These are phyloP conservation scores for Sebastes jordani DNA, from an alignment of 2,797 vertebrate genomes.

Conservation along the genomic window DNA sequence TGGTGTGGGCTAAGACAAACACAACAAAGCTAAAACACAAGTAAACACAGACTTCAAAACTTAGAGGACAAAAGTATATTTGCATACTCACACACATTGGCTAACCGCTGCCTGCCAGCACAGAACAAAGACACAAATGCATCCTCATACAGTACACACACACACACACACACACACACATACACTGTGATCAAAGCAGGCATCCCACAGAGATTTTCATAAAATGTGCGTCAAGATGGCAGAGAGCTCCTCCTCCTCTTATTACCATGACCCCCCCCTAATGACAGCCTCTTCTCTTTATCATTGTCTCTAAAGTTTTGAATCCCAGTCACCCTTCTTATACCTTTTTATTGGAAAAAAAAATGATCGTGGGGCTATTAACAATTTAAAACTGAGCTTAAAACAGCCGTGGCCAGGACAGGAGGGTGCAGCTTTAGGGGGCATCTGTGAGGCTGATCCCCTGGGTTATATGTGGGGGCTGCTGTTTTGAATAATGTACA, in stretches of 20 bases:
- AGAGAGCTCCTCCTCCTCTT: constrained; percentile 38
- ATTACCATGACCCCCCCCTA: constrained; percentile 11
- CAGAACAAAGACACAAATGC: not conserved
- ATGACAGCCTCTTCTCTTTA: constrained; percentile 41
- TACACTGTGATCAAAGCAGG: constrained; percentile 51
- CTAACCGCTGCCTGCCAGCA: constrained; percentile 48
- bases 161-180: not conserved
- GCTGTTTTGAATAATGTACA: constrained; percentile 51
- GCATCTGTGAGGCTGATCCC: constrained; percentile 21
- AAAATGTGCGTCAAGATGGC: constrained; percentile 50
- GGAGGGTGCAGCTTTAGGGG: not conserved
- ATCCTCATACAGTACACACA: not conserved
- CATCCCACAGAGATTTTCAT: constrained; percentile 38
- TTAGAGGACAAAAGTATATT: constrained; percentile 31
- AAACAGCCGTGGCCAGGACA: constrained; percentile 10
- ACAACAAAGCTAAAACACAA: too few species aligned
- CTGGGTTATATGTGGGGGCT: constrained; percentile 31
- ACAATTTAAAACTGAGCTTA: constrained; percentile 42
- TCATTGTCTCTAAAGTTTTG: constrained; percentile 20
- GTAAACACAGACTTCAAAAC: constrained; percentile 14
- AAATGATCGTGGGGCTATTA: constrained; percentile 31
- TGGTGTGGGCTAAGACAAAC: too few species aligned
- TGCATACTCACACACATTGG: constrained; percentile 33
- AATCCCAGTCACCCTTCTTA: not conserved
- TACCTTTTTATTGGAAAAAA: not conserved